phyloP scores from a whole-genome alignment of 2,797 vertebrate genomes.

The Xerus rutilus region DNA sequence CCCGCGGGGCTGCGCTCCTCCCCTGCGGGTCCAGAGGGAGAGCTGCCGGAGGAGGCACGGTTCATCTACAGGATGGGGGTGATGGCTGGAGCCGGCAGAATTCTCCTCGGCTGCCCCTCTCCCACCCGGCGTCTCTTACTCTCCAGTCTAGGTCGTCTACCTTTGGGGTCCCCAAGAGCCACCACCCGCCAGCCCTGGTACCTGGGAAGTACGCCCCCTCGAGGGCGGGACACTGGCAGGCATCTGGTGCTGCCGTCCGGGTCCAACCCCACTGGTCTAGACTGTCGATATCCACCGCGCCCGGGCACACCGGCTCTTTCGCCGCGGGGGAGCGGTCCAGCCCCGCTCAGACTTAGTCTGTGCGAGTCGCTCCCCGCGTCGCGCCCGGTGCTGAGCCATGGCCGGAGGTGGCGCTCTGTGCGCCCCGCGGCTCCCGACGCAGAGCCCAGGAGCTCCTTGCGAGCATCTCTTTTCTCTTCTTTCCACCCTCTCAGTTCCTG shows the following conservation, averaged over 20 bases:
- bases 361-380: not conserved
- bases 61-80: constrained; percentile 33
- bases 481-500: not conserved
- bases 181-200: too few species aligned
- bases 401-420: constrained; percentile 78
- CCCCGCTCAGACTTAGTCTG: not conserved
- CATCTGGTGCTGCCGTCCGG: not conserved
- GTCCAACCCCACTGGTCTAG: not conserved
- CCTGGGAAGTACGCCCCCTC: not conserved
- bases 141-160: not conserved
- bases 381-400: not conserved
- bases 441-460: constrained; percentile 33
- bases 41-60: not conserved
- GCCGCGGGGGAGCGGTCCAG: not conserved
- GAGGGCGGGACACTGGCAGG: not conserved
- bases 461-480: not conserved
- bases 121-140: not conserved
- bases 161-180: not conserved
- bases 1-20: constrained; percentile 79
- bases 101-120: not conserved
- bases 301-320: not conserved
- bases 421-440: not conserved
- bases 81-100: not conserved
- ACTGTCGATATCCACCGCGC: not conserved
- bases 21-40: constrained; percentile 76